Conservation (phyloP, 2,113 vertebrate species). For the Garra rufa region DNA sequence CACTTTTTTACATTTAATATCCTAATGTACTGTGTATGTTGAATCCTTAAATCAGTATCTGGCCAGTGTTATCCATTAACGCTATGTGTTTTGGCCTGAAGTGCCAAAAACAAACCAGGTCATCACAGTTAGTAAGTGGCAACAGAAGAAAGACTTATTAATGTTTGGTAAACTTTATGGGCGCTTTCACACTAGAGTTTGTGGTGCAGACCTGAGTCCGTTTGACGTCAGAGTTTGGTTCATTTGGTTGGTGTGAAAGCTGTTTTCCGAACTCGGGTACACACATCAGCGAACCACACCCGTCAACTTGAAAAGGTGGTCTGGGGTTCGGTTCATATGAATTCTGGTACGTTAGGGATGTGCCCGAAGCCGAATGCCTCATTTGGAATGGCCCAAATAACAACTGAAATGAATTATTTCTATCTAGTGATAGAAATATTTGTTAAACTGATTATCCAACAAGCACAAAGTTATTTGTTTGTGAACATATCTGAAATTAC, state of each 20-base stretch:
- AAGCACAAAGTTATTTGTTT: too few relatives aligned
- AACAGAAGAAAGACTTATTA: not conserved
- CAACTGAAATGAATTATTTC: not conserved
- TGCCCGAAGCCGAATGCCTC: not conserved
- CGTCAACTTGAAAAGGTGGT: not conserved
- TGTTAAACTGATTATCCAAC: not conserved
- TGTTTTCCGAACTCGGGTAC: not conserved
- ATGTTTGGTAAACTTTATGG: constrained; percentile 2
- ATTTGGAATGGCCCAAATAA: not conserved
- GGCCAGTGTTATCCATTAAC: not conserved
- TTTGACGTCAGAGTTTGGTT: constrained; percentile 18
- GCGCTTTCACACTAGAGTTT: not conserved
- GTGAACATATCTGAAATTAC: too few relatives aligned
- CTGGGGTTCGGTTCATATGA: not conserved
- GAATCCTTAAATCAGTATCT: not conserved
- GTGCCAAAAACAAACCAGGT: not conserved
- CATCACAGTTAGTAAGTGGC: not conserved
- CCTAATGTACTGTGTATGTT: not conserved
- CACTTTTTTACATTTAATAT: not conserved
- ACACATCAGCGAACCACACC: not conserved
- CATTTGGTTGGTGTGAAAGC: constrained; percentile 21
- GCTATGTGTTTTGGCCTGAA: not conserved
- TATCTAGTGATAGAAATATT: not conserved
- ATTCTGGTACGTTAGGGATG: not conserved
- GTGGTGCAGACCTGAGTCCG: not conserved